A percentile compares a stretch with the other conserved stretches of the same genome.
phyloP scores from a whole-genome alignment of 2,888 invertebrate species.

The Mellilla xanthometata region DNA sequence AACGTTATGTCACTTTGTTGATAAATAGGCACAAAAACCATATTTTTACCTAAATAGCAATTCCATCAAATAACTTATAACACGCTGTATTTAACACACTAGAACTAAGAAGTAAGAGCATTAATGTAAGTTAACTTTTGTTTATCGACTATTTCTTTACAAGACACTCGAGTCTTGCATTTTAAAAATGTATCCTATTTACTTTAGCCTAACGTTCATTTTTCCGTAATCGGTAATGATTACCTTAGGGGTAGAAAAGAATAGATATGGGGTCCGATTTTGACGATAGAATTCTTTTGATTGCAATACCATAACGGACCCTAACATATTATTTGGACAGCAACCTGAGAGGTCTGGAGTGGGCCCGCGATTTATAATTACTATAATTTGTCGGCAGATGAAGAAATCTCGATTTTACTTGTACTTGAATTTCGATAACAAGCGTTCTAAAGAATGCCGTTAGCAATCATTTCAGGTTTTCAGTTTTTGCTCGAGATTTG shows the following conservation, averaged over 20 bases:
- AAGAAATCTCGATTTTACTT: conserved; percentile 48
- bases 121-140: conserved; percentile 77
- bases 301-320: conserved; percentile 74
- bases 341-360: conserved; percentile 77
- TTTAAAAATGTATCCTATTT: conserved; percentile 31
- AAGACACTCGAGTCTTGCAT: conserved; percentile 67
- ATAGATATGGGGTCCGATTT: conserved; percentile 78
- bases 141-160: conserved; percentile 74
- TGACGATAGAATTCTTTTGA: conserved; percentile 73
- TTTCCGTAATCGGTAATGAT: conserved; percentile 23
- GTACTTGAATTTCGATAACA: conserved; percentile 6
- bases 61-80: too few species aligned
- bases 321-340: conserved; percentile 82
- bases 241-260: conserved; percentile 67
- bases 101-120: conserved; percentile 62
- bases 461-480: too few species aligned
- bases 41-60: too few species aligned
- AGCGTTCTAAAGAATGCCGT: conserved; percentile 23
- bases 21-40: too few species aligned
- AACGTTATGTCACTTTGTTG: too few species aligned
- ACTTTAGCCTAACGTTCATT: conserved; percentile 24
- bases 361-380: conserved; percentile 76
- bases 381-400: conserved; percentile 77
- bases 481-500: too few species aligned
- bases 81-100: conserved; percentile 51